phyloP scores from a whole-genome alignment of 2,888 invertebrate genomes.

The Ganaspis brasiliensis region DNA sequence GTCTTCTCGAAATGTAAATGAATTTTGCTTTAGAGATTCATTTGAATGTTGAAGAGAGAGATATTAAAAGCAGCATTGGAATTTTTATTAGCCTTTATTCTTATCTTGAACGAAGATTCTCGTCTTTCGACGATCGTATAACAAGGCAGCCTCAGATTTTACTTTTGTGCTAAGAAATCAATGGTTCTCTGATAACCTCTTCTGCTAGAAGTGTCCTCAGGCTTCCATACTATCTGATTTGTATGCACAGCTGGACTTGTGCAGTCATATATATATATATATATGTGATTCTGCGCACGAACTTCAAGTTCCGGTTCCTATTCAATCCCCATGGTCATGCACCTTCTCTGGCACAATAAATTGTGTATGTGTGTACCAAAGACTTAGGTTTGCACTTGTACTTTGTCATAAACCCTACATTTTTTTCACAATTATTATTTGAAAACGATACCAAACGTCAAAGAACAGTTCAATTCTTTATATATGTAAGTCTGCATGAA shows the following conservation, averaged over 20 bases:
- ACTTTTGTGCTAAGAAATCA: constrained; percentile 41
- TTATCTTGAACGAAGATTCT: constrained; percentile 18
- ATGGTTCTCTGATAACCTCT: constrained; percentile 34
- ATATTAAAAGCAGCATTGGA: constrained; percentile 16
- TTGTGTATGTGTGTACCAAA: constrained; percentile 51
- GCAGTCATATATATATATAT: too few species aligned
- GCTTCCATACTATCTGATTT: constrained; percentile 64
- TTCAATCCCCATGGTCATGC: constrained; percentile 62
- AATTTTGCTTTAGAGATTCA: neutral
- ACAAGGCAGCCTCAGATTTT: constrained; percentile 35
- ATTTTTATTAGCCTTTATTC: constrained; percentile 22
- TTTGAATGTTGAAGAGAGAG: neutral
- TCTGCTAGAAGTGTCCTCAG: constrained; percentile 14
- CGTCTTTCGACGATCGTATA: constrained; percentile 35
- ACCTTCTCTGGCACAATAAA: constrained; percentile 30
- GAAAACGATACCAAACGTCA: too few species aligned
- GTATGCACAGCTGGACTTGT: constrained; percentile 71
- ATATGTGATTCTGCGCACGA: constrained; percentile 77
- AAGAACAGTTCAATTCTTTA: too few species aligned
- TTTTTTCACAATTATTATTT: neutral
- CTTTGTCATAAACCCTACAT: constrained; percentile 25
- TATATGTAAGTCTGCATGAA: too few species aligned
- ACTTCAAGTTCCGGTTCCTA: constrained; percentile 77
- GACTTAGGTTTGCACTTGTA: constrained; percentile 28
- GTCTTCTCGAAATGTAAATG: neutral